Evolutionary conservation across 1,140 invertebrate genomes (phyloP), one percentile per base, ranked within the genome.

Genomic region (Lepidurus apus): DNA sequence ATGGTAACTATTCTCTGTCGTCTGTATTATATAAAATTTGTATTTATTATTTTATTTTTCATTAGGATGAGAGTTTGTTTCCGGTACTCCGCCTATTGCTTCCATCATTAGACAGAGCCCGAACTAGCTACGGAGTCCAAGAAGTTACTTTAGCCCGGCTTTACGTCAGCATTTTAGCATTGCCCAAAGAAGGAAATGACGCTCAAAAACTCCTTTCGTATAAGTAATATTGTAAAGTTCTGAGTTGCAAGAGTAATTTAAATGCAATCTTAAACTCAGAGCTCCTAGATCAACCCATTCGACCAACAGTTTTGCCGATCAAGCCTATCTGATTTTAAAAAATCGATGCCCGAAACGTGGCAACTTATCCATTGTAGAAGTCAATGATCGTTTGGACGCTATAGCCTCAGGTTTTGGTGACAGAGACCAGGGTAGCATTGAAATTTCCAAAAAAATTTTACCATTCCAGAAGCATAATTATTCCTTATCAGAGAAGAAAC

Each of bases 271-370:
- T 34, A 34, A 34, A 34, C 34, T 17, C 77, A 87, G 87, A 80
- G 81, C 84, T 76, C 84, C 85, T 7, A 82, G 85, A 83, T 80
- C 80, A 21, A 81, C 78, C 24, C 83, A 79, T 34, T 84, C 84
- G 82, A 85, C 85, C 43, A 88, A 88, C 11, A 92, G 95, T 85
- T 95, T 95, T 86, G 91, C 90, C 9, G 90, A 91, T 82, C 88
- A 91, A 26, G 89, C 92, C 7, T 91, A 89, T 83, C 87, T 85
- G 82, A 87, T 95, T 7, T 84, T 95, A n/a, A 87, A 88, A 81
- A 89, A 88, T 80, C 87, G 91, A 45, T 89, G 91, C 82, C 85
- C 85, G 34, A 85, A 86, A 77, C 81, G 83, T 77, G 86, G 83
- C 74, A 82, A 82, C n/a, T 82, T 93, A 65, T 88, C 87, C 0